Evolutionary conservation across 2,888 invertebrate genomes (phyloP).

Genomic region (Aleiodes testaceus): DNA sequence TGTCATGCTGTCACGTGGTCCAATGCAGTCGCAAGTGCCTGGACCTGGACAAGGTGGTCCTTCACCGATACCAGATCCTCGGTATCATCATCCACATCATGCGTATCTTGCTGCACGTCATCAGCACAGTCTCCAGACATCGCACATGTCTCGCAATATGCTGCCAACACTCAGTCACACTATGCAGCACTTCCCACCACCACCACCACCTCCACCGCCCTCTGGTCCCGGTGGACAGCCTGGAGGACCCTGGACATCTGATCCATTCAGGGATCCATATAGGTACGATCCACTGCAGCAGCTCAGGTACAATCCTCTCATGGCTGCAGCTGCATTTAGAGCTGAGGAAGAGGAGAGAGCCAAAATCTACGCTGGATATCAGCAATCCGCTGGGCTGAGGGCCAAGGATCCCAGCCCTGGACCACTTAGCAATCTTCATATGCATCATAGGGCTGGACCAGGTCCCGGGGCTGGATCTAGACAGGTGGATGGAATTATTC

Average conservation of each 20-base stretch:
- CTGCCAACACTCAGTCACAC: slow-evolving; percentile 75
- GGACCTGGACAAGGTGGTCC: slow-evolving; percentile 57
- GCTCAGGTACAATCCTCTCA: slow-evolving; percentile 84
- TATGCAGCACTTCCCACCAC: slow-evolving; percentile 72
- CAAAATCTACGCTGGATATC: slow-evolving; percentile 75
- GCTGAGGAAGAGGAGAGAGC: slow-evolving; percentile 85
- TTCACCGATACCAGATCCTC: slow-evolving; percentile 74
- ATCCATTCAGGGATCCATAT: slow-evolving; percentile 82
- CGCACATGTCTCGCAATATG: slow-evolving; percentile 75
- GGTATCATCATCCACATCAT: slow-evolving; percentile 76
- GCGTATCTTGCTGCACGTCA: slow-evolving; percentile 66
- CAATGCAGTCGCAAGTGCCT: slow-evolving; percentile 47
- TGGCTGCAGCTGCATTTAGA: slow-evolving; percentile 83
- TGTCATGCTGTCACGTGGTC: slow-evolving; percentile 72
- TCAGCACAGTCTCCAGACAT: slow-evolving; percentile 74
- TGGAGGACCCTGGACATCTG: slow-evolving; percentile 77
- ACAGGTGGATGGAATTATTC: slow-evolving; percentile 59
- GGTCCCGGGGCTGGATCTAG: slow-evolving; percentile 68
- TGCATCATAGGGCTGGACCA: slow-evolving; percentile 75
- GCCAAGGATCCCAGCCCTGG: slow-evolving; percentile 75
- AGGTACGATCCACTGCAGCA: slow-evolving; percentile 79
- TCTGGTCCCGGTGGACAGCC: slow-evolving; percentile 74
- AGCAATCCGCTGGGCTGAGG: slow-evolving; percentile 75
- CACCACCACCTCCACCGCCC: slow-evolving; percentile 70
- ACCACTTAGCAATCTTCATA: slow-evolving; percentile 74